Percentiles rank a stretch among this genome's conserved stretches.
These are phyloP conservation scores for Lepus americanus DNA, from an alignment of 2,113 vertebrate species.

Conservation along the genomic window DNA sequence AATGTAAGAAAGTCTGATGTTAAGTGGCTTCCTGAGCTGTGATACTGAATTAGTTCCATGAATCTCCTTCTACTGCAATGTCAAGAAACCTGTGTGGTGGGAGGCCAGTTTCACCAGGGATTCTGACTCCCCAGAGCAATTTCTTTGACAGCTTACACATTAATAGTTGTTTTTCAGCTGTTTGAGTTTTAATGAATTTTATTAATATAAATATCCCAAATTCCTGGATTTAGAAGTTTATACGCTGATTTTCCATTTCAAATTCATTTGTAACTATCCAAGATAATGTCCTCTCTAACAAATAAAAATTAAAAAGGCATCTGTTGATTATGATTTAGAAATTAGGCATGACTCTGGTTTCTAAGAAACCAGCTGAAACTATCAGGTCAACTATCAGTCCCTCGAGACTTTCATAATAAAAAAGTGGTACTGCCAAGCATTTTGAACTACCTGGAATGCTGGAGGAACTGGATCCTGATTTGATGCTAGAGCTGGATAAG, in stretches of 20 bases:
- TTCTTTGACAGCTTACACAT: not conserved
- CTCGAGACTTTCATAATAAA: not conserved
- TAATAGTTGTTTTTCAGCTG: not conserved
- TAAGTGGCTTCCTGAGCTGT: not conserved
- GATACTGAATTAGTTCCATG: slow-evolving; percentile 18
- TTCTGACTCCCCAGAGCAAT: not conserved
- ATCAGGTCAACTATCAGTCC: not conserved
- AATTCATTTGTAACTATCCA: not conserved
- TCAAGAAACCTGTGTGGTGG: not conserved
- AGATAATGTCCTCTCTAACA: not conserved
- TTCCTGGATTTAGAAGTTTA: slow-evolving; percentile 12
- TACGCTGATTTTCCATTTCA: slow-evolving; percentile 3
- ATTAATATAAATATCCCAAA: not conserved
- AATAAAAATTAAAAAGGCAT: not conserved
- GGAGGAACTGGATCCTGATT: slow-evolving; percentile 96
- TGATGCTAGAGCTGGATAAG: slow-evolving; percentile 96
- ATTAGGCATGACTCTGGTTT: slow-evolving; percentile 18
- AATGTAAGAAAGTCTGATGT: not conserved
- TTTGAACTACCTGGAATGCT: slow-evolving; percentile 94
- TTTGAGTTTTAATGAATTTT: slow-evolving; percentile 3
- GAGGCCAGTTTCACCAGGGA: not conserved
- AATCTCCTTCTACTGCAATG: not conserved
- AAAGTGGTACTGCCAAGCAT: not conserved
- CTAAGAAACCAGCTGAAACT: slow-evolving; percentile 40
- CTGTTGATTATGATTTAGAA: slow-evolving; percentile 20